A percentile compares a stretch with the other conserved stretches of the same genome.
Conservation (phyloP, 1,140 invertebrate genomes). For the Halictus rubicundus region DNA sequence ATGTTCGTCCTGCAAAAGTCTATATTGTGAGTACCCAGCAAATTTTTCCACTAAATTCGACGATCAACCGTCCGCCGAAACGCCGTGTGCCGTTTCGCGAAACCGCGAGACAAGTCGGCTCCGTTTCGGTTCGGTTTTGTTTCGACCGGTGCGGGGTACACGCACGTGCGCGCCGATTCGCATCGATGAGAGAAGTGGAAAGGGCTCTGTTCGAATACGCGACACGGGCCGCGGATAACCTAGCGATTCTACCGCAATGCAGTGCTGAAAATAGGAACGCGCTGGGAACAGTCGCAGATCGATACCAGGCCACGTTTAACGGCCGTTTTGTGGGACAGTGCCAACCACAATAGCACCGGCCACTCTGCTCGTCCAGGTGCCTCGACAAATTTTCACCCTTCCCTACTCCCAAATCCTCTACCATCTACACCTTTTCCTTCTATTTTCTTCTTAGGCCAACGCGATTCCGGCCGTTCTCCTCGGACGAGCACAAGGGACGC, state of each 20-base stretch:
- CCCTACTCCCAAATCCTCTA: too few relatives aligned
- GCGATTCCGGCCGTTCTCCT: too few relatives aligned
- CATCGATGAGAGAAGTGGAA: background rate
- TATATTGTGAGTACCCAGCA: conserved; percentile 74
- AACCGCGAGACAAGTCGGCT: too few relatives aligned
- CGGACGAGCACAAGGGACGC: too few relatives aligned
- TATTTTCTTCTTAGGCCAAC: too few relatives aligned
- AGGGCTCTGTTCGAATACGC: background rate
- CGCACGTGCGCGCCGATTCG: conserved; percentile 17
- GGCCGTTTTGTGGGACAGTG: conserved; percentile 18
- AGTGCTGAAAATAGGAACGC: conserved; percentile 69
- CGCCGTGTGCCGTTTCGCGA: too few relatives aligned
- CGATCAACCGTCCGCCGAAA: too few relatives aligned
- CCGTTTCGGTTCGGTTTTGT: too few relatives aligned
- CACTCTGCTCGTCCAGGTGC: background rate
- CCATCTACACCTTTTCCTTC: too few relatives aligned
- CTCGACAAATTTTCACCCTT: background rate
- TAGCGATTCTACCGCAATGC: conserved; percentile 67
- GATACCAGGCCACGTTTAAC: conserved; percentile 58
- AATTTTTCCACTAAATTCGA: conserved; percentile 9
- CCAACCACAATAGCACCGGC: conserved; percentile 28
- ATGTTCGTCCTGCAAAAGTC: conserved; percentile 77
- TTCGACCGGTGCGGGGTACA: background rate
- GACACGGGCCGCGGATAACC: conserved; percentile 56
- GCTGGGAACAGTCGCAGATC: conserved; percentile 55